phyloP scores from a whole-genome alignment of 2,797 vertebrate genomes.

The Buphagus erythrorhynchus region DNA sequence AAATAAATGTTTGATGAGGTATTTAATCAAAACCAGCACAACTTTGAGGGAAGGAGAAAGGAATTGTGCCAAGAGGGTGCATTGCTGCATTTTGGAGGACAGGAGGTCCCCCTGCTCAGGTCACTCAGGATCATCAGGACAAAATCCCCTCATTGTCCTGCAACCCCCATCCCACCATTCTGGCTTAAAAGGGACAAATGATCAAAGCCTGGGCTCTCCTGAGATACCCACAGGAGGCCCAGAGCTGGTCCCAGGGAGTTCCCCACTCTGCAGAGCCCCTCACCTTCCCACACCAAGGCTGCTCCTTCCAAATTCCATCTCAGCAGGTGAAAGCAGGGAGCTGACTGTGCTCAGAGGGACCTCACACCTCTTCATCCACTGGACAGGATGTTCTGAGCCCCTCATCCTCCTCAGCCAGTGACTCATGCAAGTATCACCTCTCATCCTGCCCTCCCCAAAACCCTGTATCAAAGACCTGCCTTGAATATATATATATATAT shows the following conservation, averaged over 20 bases:
- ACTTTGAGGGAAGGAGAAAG: neutral
- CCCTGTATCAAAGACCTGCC: neutral
- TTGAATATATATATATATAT: neutral
- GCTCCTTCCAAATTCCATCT: neutral
- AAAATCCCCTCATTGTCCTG: rapidly evolving
- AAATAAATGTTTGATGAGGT: slow-evolving; percentile 6
- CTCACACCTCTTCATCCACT: neutral
- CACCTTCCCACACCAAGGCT: neutral
- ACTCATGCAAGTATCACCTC: neutral
- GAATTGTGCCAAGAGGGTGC: neutral
- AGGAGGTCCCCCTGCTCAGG: neutral
- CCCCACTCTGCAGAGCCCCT: neutral
- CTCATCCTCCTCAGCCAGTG: neutral
- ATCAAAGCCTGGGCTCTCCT: neutral
- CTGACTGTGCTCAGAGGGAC: neutral
- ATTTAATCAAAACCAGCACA: slow-evolving; percentile 29
- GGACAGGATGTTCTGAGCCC: neutral
- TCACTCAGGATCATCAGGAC: neutral
- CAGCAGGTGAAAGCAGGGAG: neutral
- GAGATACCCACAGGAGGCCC: neutral
- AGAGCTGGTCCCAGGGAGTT: neutral
- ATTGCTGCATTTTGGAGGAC: neutral
- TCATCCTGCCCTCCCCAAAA: neutral
- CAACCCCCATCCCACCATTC: rapidly evolving
- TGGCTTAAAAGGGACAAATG: neutral